Evolutionary conservation across 2,888 invertebrate genomes (phyloP).

Genomic region (Lochmaea crataegi): DNA sequence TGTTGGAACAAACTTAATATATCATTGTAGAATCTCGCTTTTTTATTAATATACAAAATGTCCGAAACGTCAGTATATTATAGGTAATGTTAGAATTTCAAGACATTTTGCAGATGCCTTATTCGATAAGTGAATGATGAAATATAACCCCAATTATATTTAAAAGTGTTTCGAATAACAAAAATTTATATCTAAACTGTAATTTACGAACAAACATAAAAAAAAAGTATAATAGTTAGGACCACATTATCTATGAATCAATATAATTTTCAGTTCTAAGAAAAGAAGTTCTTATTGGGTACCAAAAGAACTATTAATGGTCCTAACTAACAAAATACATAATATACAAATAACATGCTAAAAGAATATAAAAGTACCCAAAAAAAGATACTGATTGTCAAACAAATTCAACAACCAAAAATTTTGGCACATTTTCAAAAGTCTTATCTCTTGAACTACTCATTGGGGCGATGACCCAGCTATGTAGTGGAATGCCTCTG

Average conservation of each 20-base stretch:
- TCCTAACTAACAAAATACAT: conserved; percentile 22
- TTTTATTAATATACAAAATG: not conserved
- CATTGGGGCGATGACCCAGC: too few species aligned
- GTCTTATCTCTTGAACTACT: not conserved
- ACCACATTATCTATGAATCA: not conserved
- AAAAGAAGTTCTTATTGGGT: not conserved
- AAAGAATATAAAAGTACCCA: conserved; percentile 13
- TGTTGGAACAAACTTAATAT: not conserved
- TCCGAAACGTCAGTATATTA: not conserved
- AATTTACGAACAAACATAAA: not conserved
- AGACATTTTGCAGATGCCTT: not conserved
- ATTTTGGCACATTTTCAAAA: too few species aligned
- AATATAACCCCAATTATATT: not conserved
- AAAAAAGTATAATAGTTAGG: not conserved
- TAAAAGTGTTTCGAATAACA: not conserved
- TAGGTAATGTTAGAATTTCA: not conserved
- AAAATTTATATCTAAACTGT: not conserved
- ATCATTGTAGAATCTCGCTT: not conserved
- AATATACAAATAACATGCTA: conserved; percentile 16
- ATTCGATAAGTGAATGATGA: not conserved
- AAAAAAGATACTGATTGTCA: not conserved
- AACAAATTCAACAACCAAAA: too few species aligned
- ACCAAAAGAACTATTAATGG: conserved; percentile 9
- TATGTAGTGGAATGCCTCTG: too few species aligned
- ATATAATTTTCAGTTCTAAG: not conserved